Conservation (phyloP, 2,113 vertebrate species). For the Gobius niger region DNA sequence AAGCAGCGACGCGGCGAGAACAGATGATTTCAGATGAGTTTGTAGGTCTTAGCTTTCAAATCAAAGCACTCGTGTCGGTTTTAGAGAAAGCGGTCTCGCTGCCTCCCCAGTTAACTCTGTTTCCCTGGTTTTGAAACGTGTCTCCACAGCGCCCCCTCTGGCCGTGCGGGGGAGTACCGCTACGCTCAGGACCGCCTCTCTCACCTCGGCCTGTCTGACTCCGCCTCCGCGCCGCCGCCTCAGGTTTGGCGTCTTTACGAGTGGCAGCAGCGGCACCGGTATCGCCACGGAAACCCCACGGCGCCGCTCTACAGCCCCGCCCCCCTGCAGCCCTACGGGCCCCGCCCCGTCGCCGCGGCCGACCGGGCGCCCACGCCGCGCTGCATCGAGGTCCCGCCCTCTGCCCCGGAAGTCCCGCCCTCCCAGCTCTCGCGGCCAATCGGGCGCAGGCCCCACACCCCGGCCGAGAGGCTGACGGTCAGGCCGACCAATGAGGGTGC, state of each 20-base stretch:
- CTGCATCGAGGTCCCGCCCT: conserved; percentile 84
- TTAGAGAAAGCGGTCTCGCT: too few species aligned
- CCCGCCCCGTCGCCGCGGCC: conserved; percentile 78
- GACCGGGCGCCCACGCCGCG: conserved; percentile 66
- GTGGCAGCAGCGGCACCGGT: conserved; percentile 96
- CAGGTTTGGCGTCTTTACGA: conserved; percentile 91
- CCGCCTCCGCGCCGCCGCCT: conserved; percentile 58
- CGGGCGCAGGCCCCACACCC: conserved; percentile 86
- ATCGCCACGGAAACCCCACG: conserved; percentile 91
- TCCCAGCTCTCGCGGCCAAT: conserved; percentile 68
- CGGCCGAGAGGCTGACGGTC: conserved; percentile 87
- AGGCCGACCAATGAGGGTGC: conserved; percentile 79
- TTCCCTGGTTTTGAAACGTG: too few species aligned
- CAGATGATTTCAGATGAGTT: too few species aligned
- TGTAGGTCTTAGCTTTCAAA: too few species aligned
- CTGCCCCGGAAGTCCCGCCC: conserved; percentile 86
- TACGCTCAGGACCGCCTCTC: conserved; percentile 93
- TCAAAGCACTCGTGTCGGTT: too few species aligned
- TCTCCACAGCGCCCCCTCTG: conserved; percentile 67
- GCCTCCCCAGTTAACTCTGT: too few species aligned
- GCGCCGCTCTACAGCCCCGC: conserved; percentile 84
- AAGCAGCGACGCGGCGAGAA: too few species aligned
- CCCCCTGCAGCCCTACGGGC: conserved; percentile 80
- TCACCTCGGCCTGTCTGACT: conserved; percentile 85
- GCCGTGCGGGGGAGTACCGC: conserved; percentile 88